Percentiles rank a stretch among this genome's conserved stretches.
phyloP scores from a whole-genome alignment of 2,888 invertebrate species.

The Prenolepis imparis region DNA sequence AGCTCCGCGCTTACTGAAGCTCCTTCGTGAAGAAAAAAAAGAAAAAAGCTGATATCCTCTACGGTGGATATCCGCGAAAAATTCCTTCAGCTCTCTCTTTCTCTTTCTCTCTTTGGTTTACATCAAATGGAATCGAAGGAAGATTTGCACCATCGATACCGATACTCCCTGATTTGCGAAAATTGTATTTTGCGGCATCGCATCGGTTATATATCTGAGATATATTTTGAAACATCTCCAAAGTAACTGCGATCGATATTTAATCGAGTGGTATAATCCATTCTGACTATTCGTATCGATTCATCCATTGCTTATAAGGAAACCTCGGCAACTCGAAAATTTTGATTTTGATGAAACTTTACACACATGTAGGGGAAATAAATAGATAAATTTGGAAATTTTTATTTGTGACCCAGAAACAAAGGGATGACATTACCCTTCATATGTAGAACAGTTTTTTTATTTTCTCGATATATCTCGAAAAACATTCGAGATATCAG shows the following conservation, averaged over 20 bases:
- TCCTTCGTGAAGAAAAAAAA: slow-evolving; percentile 34
- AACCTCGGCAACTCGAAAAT: too few relatives aligned
- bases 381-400: too few relatives aligned
- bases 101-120: slow-evolving; percentile 35
- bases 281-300: neutral
- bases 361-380: too few relatives aligned
- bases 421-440: too few relatives aligned
- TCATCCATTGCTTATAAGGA: neutral
- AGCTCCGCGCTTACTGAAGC: slow-evolving; percentile 35
- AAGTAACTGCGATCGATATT: neutral
- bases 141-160: slow-evolving; percentile 9
- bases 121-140: slow-evolving; percentile 29
- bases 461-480: too few relatives aligned
- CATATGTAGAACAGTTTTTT: too few relatives aligned
- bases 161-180: slow-evolving; percentile 45
- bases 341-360: too few relatives aligned
- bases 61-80: slow-evolving; percentile 57
- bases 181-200: slow-evolving; percentile 31
- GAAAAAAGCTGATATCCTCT: slow-evolving; percentile 51
- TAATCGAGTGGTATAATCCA: neutral
- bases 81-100: slow-evolving; percentile 40
- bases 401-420: too few relatives aligned
- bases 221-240: neutral
- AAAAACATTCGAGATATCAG: too few relatives aligned
- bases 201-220: neutral